These are phyloP conservation scores for Anser brachyrhynchus DNA, from an alignment of 2,113 vertebrate genomes.

Conservation along the genomic window DNA sequence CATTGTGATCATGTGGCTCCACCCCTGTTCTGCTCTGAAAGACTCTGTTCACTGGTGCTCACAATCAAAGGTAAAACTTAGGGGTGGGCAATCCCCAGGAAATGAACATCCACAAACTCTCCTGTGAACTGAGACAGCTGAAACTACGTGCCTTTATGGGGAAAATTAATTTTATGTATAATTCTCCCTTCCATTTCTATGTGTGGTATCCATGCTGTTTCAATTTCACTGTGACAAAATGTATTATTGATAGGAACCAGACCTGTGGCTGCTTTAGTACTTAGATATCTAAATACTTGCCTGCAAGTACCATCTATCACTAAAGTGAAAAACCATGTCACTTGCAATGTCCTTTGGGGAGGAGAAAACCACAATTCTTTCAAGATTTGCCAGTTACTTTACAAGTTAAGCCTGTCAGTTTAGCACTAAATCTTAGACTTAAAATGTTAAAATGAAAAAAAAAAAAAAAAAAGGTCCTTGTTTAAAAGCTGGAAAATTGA, in stretches of 20 bases:
- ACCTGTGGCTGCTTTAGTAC: slow-evolving; percentile 44
- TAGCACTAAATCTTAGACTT: not conserved
- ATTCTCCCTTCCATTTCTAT: not conserved
- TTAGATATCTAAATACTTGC: slow-evolving; percentile 27
- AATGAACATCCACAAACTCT: not conserved
- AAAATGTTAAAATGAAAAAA: not conserved
- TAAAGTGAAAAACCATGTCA: not conserved
- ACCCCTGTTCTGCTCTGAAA: not conserved
- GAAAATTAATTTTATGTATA: not conserved
- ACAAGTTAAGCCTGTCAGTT: slow-evolving; percentile 10
- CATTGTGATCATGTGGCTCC: not conserved
- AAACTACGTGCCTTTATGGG: not conserved
- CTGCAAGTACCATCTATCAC: slow-evolving; percentile 9
- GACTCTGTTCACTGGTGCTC: not conserved
- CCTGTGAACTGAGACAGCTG: not conserved
- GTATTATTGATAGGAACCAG: slow-evolving; percentile 64
- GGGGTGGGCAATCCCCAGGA: not conserved
- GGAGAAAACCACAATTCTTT: not conserved
- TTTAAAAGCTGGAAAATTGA: not conserved
- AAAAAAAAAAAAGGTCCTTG: not conserved
- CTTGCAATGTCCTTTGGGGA: not conserved
- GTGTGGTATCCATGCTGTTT: slow-evolving; percentile 50
- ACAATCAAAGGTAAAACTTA: not conserved
- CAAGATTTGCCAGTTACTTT: slow-evolving; percentile 33
- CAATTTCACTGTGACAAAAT: slow-evolving; percentile 60